Base-by-base conservation (phyloP, 2,888 invertebrate species). In the Lomographa bimaculata region DNA sequence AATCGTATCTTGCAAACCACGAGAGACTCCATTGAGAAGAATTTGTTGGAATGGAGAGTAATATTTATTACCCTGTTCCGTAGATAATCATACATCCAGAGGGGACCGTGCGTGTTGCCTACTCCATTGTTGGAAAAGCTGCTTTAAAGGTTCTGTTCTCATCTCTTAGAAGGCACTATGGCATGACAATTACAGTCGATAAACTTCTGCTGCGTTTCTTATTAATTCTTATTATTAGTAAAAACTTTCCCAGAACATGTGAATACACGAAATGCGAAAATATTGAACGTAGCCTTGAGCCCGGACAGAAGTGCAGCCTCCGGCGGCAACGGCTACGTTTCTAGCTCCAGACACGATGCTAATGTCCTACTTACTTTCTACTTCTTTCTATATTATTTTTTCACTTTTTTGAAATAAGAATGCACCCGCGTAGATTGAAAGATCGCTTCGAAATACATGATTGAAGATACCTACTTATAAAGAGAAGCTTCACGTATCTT, bases 101-200 rank as follows among this genome's bases (percentile, higher is more conserved):
- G 81, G 79, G 77, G 81, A 82, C 79, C 86, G 79, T 78, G 80
- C 89, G 80, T 85, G 89, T 89, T 87, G 89, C 73, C 86, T 89
- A 70, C 86, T 84, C 70, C 86, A 81, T 89, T 83, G 86, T 90
- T 91, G 81, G 90, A 91, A 79, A 83, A 80, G 85, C 87, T 89
- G 81, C 89, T 89, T 81, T 76, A 86, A 83, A 86, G 89, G 89
- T 89, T 89, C 76, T 80, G 72, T 82, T 86, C 82, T 77, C 77
- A 86, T 89, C 85, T 86, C 79, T 85, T 89, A 89, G 89, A 87
- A 71, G 89, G 89, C 89, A 87, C 89, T 80, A 86, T 89, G 89
- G 89, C 89, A 89, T 89, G 89, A 83, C 76, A 69, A 79, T 85
- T 85, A 85, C 86, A 86, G 84, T 84, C 84, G 81, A 86, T 84